Conservation (phyloP, 1,140 invertebrate genomes). For the Chironomus striatipennis region DNA sequence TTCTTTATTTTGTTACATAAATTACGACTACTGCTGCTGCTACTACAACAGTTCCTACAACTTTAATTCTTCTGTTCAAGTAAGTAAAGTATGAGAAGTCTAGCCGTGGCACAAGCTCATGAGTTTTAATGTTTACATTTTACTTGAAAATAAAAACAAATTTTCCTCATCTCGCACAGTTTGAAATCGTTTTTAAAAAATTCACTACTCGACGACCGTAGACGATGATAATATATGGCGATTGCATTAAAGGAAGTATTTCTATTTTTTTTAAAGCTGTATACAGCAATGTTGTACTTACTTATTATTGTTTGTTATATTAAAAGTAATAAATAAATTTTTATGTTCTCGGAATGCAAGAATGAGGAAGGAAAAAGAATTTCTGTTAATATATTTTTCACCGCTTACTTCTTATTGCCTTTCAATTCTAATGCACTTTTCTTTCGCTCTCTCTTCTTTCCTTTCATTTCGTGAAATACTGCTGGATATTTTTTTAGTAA, state of each 20-base stretch:
- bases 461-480: too few species aligned
- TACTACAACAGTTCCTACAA: neutral
- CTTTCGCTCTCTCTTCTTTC: neutral
- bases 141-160: neutral
- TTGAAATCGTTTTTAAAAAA: neutral
- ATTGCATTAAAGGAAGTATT: neutral
- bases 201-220: slow-evolving; percentile 3
- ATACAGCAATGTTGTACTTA: neutral
- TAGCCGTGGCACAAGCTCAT: neutral
- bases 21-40: slow-evolving; percentile 44
- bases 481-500: too few species aligned
- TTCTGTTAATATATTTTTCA: slow-evolving; percentile 1
- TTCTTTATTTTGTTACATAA: neutral
- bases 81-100: neutral
- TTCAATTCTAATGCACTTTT: neutral
- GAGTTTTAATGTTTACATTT: neutral
- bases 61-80: too few species aligned
- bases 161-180: neutral
- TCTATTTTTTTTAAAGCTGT: neutral
- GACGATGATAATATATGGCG: neutral
- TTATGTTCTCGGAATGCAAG: neutral
- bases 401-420: neutral
- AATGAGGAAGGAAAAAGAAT: neutral
- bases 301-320: neutral
- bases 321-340: slow-evolving; percentile 10